These are phyloP conservation scores for Sinohyriopsis cumingii DNA, from an alignment of 2,888 invertebrate species.

Conservation along the genomic window DNA sequence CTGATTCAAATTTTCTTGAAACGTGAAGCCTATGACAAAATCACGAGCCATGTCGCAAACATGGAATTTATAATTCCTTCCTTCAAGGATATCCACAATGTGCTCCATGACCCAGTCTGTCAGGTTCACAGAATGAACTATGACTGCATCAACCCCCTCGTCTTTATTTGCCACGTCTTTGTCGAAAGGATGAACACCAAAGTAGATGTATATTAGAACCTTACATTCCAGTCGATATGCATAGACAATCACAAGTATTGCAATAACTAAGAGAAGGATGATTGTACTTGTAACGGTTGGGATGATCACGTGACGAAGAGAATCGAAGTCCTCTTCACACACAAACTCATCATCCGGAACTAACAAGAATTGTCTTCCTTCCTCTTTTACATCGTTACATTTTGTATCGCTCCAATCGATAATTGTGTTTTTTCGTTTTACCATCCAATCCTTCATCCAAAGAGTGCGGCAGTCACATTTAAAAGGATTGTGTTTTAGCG, in stretches of 20 bases:
- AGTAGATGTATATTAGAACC: conserved; percentile 44
- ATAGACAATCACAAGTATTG: conserved; percentile 19
- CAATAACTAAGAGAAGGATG: conserved; percentile 18
- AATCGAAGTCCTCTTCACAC: conserved; percentile 31
- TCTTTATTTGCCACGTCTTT: conserved; percentile 24
- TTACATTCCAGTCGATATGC: conserved; percentile 42
- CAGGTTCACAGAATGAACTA: conserved; percentile 33
- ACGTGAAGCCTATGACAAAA: conserved; percentile 41
- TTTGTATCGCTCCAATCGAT: conserved; percentile 7
- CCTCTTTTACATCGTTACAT: conserved; percentile 21
- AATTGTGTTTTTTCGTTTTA: conserved; percentile 12
- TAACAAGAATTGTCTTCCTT: conserved; percentile 16
- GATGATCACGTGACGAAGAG: conserved; percentile 28
- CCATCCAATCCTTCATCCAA: conserved; percentile 48
- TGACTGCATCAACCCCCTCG: conserved; percentile 38
- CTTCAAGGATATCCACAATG: conserved; percentile 31
- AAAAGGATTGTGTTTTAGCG: conserved; percentile 36
- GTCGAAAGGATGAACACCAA: conserved; percentile 48
- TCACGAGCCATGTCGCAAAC: conserved; percentile 40
- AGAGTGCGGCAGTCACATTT: conserved; percentile 44
- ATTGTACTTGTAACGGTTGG: conserved; percentile 25
- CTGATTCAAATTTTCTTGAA: conserved; percentile 41
- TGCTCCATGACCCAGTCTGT: conserved; percentile 38
- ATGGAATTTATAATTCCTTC: conserved; percentile 26
- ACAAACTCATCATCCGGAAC: conserved; percentile 36